These are phyloP conservation scores for Hypolimnas misippus DNA, from an alignment of 2,888 invertebrate species.

Conservation along the genomic window DNA sequence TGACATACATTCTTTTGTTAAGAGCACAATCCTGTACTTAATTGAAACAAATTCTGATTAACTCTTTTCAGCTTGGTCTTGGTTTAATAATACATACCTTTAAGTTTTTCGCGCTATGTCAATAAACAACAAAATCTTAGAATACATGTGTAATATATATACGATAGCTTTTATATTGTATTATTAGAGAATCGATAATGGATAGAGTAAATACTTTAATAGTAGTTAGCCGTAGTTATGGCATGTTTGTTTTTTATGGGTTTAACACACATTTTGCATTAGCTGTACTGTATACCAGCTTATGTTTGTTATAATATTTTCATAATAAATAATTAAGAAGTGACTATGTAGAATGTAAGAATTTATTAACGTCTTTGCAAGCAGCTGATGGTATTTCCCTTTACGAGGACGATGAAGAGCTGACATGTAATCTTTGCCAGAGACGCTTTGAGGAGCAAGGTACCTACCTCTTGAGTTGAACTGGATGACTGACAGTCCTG, in stretches of 20 bases:
- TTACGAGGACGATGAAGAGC: slow-evolving; percentile 86
- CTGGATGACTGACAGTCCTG: slow-evolving; percentile 62
- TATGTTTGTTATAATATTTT: slow-evolving; percentile 34
- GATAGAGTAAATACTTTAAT: slow-evolving; percentile 31
- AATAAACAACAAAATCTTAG: slow-evolving; percentile 34
- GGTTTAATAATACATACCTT: slow-evolving; percentile 73
- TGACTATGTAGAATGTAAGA: slow-evolving; percentile 62
- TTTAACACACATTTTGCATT: slow-evolving; percentile 42
- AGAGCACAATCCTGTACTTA: slow-evolving; percentile 75
- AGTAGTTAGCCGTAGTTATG: slow-evolving; percentile 39
- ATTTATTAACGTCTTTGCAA: slow-evolving; percentile 85
- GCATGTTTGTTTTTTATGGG: slow-evolving; percentile 43
- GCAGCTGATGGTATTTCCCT: slow-evolving; percentile 86
- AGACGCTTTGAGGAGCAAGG: slow-evolving; percentile 91
- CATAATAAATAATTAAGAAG: slow-evolving; percentile 32
- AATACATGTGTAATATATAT: slow-evolving; percentile 28
- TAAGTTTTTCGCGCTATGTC: slow-evolving; percentile 49
- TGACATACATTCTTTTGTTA: slow-evolving; percentile 65
- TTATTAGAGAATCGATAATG: slow-evolving; percentile 22
- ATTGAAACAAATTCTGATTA: slow-evolving; percentile 79
- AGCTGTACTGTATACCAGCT: slow-evolving; percentile 36
- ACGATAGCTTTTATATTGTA: slow-evolving; percentile 33
- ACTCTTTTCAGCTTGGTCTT: slow-evolving; percentile 85
- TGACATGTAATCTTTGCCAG: slow-evolving; percentile 90
- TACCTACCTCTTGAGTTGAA: slow-evolving; percentile 85